Evolutionary conservation across 2,113 vertebrate species (phyloP).

Genomic region (Tichodroma muraria): DNA sequence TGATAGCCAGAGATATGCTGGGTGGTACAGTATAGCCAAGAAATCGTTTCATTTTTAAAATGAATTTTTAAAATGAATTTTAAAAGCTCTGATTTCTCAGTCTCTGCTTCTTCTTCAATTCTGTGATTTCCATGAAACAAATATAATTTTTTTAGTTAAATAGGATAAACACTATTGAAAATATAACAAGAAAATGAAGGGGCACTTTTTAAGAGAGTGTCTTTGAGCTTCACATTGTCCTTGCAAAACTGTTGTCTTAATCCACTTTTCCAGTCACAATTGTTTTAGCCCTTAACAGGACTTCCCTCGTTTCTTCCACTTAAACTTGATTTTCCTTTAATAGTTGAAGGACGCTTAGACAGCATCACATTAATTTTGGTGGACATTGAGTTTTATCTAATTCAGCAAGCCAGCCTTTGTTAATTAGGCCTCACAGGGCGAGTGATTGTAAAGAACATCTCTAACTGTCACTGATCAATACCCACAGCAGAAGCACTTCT

Average conservation of each 20-base stretch:
- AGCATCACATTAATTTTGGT: conserved; percentile 70
- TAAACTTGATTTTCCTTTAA: conserved; percentile 63
- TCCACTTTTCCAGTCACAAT: conserved; percentile 33
- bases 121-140: background rate
- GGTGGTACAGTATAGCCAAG: background rate
- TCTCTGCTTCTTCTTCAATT: background rate
- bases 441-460: conserved; percentile 55
- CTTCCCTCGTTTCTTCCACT: conserved; percentile 42
- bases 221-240: background rate
- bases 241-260: conserved; percentile 49
- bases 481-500: conserved; percentile 30
- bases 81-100: background rate
- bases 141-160: too few species aligned
- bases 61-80: too few species aligned
- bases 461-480: conserved; percentile 68
- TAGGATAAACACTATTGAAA: background rate
- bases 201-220: background rate
- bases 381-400: conserved; percentile 77
- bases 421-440: conserved; percentile 73
- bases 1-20: background rate
- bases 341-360: conserved; percentile 67
- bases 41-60: background rate
- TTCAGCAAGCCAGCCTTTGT: conserved; percentile 75
- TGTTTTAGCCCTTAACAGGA: conserved; percentile 41
- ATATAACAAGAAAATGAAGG: background rate